Conservation (phyloP, 2,113 vertebrate genomes). For the Garra rufa region DNA sequence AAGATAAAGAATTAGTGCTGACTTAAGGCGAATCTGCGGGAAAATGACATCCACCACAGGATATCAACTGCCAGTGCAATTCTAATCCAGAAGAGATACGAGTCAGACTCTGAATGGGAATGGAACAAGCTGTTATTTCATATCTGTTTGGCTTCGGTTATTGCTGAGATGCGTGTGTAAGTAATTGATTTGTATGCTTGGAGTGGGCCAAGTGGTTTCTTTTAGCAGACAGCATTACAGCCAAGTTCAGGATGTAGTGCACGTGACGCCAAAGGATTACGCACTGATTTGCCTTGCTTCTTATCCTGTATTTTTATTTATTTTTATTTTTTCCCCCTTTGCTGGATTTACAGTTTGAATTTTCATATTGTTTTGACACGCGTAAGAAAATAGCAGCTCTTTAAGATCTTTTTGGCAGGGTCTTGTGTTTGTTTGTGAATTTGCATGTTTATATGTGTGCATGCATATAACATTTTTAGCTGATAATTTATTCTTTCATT, state of each 20-base stretch:
- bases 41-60: constrained; percentile 2
- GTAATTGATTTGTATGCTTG: constrained; percentile 46
- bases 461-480: background rate
- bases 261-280: constrained; percentile 30
- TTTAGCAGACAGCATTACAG: constrained; percentile 12
- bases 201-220: constrained; percentile 34
- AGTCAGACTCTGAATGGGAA: constrained; percentile 12
- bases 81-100: constrained; percentile 4
- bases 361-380: constrained; percentile 26
- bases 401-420: background rate
- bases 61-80: constrained; percentile 35
- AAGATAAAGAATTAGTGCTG: constrained; percentile 32
- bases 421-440: constrained; percentile 32
- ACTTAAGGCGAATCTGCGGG: constrained; percentile 19
- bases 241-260: constrained; percentile 37
- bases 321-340: too few relatives aligned
- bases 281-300: constrained; percentile 13
- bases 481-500: too few relatives aligned
- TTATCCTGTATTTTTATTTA: background rate
- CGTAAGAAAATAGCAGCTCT: constrained; percentile 3
- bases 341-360: background rate
- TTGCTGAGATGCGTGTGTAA: constrained; percentile 26
- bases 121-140: constrained; percentile 43
- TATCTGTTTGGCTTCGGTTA: constrained; percentile 39
- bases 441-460: background rate